A percentile compares a stretch with the other conserved stretches of the same genome.
phyloP scores from a whole-genome alignment of 2,797 vertebrate species.

The Phalloptychus januarius region DNA sequence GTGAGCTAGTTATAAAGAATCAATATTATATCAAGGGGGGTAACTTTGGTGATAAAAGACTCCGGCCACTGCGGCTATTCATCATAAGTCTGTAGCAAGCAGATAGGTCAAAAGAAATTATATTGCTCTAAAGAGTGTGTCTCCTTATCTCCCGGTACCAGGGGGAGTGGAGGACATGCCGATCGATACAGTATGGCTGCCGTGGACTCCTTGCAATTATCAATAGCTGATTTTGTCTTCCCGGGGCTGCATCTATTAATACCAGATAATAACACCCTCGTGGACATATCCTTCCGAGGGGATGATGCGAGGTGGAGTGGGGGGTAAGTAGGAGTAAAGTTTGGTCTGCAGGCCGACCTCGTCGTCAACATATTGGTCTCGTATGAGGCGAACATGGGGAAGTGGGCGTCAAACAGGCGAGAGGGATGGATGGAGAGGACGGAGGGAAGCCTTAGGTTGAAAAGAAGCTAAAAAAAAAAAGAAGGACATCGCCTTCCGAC shows the following conservation, averaged over 20 bases:
- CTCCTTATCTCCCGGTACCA: slow-evolving; percentile 98
- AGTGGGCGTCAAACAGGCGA: slow-evolving; percentile 55
- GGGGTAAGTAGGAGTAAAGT: slow-evolving; percentile 59
- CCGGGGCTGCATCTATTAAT: slow-evolving; percentile 97
- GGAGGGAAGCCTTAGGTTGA: not conserved
- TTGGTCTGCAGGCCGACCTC: slow-evolving; percentile 76
- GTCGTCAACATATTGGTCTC: slow-evolving; percentile 75
- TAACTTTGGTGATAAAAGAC: slow-evolving; percentile 99
- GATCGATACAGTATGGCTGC: slow-evolving; percentile 96
- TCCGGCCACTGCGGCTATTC: slow-evolving; percentile 98
- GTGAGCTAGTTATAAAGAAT: slow-evolving; percentile 99
- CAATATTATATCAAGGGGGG: slow-evolving; percentile 99
- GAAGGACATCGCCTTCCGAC: not conserved
- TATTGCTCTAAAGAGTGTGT: slow-evolving; percentile 99
- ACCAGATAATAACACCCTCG: slow-evolving; percentile 94
- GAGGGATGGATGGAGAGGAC: not conserved
- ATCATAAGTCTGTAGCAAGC: slow-evolving; percentile 99
- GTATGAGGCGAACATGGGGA: slow-evolving; percentile 64
- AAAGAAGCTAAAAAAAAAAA: not conserved
- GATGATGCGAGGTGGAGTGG: slow-evolving; percentile 46
- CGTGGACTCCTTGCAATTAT: slow-evolving; percentile 98
- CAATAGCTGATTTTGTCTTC: slow-evolving; percentile 99
- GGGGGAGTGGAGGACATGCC: slow-evolving; percentile 96
- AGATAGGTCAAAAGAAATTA: slow-evolving; percentile 99
- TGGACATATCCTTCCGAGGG: slow-evolving; percentile 77